phyloP scores from a whole-genome alignment of 2,797 vertebrate species.

The Helostoma temminkii region DNA sequence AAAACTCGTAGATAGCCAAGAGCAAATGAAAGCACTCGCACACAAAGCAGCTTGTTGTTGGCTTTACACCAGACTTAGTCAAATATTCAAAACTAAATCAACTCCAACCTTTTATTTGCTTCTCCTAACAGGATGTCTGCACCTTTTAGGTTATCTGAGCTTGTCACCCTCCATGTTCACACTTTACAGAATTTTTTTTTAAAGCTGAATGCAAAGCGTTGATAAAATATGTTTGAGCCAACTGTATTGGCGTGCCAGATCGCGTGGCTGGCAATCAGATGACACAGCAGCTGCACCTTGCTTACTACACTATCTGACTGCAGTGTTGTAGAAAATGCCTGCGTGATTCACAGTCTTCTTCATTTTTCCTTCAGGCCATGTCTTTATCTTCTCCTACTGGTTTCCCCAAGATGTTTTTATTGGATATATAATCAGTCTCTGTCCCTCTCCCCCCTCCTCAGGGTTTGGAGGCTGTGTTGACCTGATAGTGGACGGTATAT shows the following conservation, averaged over 20 bases:
- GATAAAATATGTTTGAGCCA: conserved; percentile 7
- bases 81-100: conserved; percentile 7
- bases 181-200: conserved; percentile 8
- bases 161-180: background rate
- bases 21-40: background rate
- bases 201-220: background rate
- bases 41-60: background rate
- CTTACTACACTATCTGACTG: background rate
- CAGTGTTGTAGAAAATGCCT: background rate
- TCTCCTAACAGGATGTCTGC: background rate
- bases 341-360: background rate
- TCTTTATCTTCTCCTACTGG: background rate
- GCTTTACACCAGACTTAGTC: background rate
- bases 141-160: background rate
- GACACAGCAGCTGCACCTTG: conserved; percentile 15
- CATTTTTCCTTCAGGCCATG: background rate
- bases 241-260: background rate
- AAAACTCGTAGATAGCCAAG: background rate
- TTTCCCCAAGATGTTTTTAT: background rate
- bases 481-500: conserved; percentile 86
- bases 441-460: conserved; percentile 44
- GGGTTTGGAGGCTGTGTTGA: conserved; percentile 90
- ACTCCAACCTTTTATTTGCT: background rate
- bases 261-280: background rate
- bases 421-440: conserved; percentile 6